Base-by-base conservation (phyloP, 2,888 invertebrate species). In the Aromia moschata region DNA sequence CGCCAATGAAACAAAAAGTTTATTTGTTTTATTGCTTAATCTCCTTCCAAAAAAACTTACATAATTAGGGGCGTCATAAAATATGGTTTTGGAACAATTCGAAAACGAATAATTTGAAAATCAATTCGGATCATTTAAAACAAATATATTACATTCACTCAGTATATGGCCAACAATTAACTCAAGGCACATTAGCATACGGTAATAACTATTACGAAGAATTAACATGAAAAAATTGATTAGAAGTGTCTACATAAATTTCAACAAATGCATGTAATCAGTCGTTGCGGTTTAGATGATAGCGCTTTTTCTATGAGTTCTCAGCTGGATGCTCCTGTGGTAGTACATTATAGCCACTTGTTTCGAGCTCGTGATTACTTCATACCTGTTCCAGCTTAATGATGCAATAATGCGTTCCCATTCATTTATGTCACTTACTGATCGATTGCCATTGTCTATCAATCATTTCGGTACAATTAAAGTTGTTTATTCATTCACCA, bases 181-280 rank as follows among this genome's bases (percentile, higher is more conserved):
- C 49, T 16, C 25, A 20, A 25, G 25, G 25, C 10, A n/a, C n/a
- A 52, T 52, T 52, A 41, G 30, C 52, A 41, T 52, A 25, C 16
- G n/a, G 17, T 31, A 52, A 52, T 52, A 41, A 16, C 41, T 41
- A 52, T 41, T 52, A 52, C 52, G 14, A 7, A 15, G 33, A 40
- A 52, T 52, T 41, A 41, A 52, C 52, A 41, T 30, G 41, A 56
- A 56, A 56, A 56, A 56, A 56, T 38, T 46, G 33, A 56, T 56
- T 56, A 40, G 25, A 56, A 33, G 40, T 56, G 56, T 56, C 56
- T 46, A 54, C 54, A 54, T 54, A 54, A 54, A 54, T 54, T 54
- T 54, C 54, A 56, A 56, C 56, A 47, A 46, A 56, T 30, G 56
- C 46, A 47, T 33, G 40, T 46, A 47, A 54, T 54, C 56, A 38